Evolutionary conservation across 2,888 invertebrate species (phyloP), one percentile per base, ranked within the genome.

Genomic region (Ametastegia equiseti): DNA sequence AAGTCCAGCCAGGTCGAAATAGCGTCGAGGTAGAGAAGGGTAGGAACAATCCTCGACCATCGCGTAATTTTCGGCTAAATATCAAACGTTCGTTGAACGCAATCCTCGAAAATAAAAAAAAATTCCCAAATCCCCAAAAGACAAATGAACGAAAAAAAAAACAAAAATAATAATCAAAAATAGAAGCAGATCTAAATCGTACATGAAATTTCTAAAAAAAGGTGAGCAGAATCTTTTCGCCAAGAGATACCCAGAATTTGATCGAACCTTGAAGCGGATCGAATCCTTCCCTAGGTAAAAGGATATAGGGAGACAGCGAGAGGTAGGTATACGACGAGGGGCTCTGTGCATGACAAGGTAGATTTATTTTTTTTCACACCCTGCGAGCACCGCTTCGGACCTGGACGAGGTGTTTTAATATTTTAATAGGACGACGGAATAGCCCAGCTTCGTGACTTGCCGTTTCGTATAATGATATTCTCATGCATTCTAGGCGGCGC

Each of bases 1-100:
- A 91, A 91, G 91, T 91, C 91, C 91, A 89, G 90, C 89, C 88
- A 88, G 90, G 89, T 90, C 89, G 91, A 88, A 91, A 91, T 90
- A 90, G 90, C 89, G 85, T 85, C 88, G 87, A 86, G 88, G 88
- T 88, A 90, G 89, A 86, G 90, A 91, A 86, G 89, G 90, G 85
- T 88, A 85, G 84, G 87, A 88, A 87, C 87, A 82, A 82, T 77
- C 84, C 69, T 67, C 4, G 67, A 67, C 39, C 36, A 27, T 71
- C 5, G 30, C 30, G 27, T 67, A n/a, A 39, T 23, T 39, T 67
- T 39, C 4, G 19, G 63, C 15, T 0, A 39, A 60, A 57, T 30
- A 15, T 30, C n/a, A n/a, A 9, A 9, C 42, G 9, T 42, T 9
- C 6, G 42, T 42, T 42, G 42, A 6, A 42, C 42, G 42, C 9